A percentile compares a stretch with the other conserved stretches of the same genome.
Conservation (phyloP, 2,888 invertebrate genomes). For the Drosophila mettleri region DNA sequence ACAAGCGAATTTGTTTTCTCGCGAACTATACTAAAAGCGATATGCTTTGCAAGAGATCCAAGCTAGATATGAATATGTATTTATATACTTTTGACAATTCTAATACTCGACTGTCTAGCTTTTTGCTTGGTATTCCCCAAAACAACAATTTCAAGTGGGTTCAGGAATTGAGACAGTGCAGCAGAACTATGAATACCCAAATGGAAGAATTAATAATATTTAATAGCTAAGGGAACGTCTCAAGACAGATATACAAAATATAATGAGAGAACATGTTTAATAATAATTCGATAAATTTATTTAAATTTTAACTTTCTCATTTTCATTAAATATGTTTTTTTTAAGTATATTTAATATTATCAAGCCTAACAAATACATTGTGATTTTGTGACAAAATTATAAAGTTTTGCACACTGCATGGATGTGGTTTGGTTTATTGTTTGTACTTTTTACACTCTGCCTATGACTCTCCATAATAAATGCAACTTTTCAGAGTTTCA, state of each 20-base stretch:
- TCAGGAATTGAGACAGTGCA: background rate
- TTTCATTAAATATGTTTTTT: too few relatives aligned
- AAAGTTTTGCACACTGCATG: background rate
- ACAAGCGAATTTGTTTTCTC: constrained; percentile 26
- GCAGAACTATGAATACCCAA: background rate
- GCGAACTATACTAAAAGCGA: constrained; percentile 25
- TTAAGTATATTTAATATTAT: too few relatives aligned
- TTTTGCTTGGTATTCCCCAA: constrained; percentile 37
- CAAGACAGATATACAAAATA: too few relatives aligned
- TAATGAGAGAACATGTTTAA: background rate
- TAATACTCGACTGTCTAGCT: background rate
- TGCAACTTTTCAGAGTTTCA: constrained; percentile 24
- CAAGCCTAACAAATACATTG: too few relatives aligned
- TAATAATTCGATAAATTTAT: too few relatives aligned
- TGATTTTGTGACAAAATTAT: background rate
- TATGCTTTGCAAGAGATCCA: constrained; percentile 9
- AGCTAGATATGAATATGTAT: background rate
- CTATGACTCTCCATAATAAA: constrained; percentile 2
- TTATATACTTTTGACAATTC: background rate
- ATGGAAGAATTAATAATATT: background rate
- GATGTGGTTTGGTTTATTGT: constrained; percentile 6
- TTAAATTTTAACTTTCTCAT: too few relatives aligned
- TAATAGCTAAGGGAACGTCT: background rate
- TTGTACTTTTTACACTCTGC: constrained; percentile 41
- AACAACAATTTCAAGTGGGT: background rate